Percentiles rank a stretch among this genome's conserved stretches.
Evolutionary conservation across 2,888 invertebrate species (phyloP).

Genomic region (Lampropteryx suffumata): DNA sequence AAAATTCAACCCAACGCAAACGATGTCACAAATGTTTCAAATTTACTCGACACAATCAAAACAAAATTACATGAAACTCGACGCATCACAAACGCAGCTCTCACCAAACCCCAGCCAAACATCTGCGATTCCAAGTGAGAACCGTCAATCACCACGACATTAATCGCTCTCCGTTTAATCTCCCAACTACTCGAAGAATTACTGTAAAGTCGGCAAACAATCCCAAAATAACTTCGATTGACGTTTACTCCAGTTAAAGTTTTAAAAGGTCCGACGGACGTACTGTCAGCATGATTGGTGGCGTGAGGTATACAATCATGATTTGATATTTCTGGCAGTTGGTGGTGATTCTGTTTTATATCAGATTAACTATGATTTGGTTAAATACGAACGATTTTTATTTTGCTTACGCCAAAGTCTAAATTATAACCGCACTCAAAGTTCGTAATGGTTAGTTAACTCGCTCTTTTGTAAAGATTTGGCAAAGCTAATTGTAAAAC

Average conservation of each 20-base stretch:
- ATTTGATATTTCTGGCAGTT: too few relatives aligned
- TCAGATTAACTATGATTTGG: too few relatives aligned
- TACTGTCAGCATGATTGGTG: neutral
- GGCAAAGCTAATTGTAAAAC: too few relatives aligned
- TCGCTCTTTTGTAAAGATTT: too few relatives aligned
- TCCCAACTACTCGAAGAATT: constrained; percentile 58
- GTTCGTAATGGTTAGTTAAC: too few relatives aligned
- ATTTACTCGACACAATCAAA: neutral
- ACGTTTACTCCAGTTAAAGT: constrained; percentile 50
- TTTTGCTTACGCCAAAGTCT: too few relatives aligned
- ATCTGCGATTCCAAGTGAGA: constrained; percentile 39
- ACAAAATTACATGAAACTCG: neutral
- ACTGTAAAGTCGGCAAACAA: constrained; percentile 48
- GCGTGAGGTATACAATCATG: too few relatives aligned
- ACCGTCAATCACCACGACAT: constrained; percentile 69
- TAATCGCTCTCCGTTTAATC: constrained; percentile 69
- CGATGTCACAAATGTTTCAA: too few relatives aligned
- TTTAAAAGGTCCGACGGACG: neutral
- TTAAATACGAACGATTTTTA: too few relatives aligned
- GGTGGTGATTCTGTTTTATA: too few relatives aligned
- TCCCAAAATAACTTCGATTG: constrained; percentile 69
- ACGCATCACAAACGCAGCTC: constrained; percentile 12
- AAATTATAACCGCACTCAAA: too few relatives aligned
- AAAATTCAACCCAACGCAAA: too few relatives aligned
- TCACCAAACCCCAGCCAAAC: constrained; percentile 3